Percentiles rank a stretch among this genome's conserved stretches.
Conservation (phyloP, 2,113 vertebrate species). For the Riparia riparia region DNA sequence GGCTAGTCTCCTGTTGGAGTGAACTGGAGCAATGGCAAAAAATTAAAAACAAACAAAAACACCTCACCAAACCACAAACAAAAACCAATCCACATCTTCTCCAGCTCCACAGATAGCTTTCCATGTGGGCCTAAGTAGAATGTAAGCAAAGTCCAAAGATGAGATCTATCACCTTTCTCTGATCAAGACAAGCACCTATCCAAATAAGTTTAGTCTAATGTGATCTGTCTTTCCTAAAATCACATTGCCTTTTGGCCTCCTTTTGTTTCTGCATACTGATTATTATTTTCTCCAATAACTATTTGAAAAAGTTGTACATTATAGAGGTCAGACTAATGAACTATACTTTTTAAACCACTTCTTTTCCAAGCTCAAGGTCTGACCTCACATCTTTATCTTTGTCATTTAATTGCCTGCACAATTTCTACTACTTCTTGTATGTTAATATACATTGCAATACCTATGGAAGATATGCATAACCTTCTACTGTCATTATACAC, state of each 20-base stretch:
- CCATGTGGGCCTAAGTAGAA: not conserved
- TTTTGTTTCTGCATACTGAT: not conserved
- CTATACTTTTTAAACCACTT: not conserved
- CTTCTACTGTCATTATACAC: not conserved
- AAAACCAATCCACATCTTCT: not conserved
- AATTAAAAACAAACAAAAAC: not conserved
- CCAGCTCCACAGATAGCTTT: not conserved
- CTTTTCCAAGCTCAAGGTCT: not conserved
- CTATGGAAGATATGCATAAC: not conserved
- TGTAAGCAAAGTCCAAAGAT: not conserved
- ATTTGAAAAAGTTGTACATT: not conserved
- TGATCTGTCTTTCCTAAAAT: not conserved
- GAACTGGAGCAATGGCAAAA: not conserved
- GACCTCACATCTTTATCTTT: not conserved
- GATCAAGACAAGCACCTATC: not conserved
- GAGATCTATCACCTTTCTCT: not conserved
- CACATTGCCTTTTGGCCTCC: not conserved
- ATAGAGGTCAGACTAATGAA: not conserved
- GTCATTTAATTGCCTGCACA: not conserved
- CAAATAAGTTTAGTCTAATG: not conserved
- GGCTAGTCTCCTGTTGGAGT: not conserved
- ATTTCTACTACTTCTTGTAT: not conserved
- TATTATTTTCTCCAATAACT: not conserved
- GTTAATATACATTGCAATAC: not conserved
- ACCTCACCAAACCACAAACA: not conserved